Conservation (phyloP, 2,113 vertebrate genomes). For the Thomomys bottae region DNA sequence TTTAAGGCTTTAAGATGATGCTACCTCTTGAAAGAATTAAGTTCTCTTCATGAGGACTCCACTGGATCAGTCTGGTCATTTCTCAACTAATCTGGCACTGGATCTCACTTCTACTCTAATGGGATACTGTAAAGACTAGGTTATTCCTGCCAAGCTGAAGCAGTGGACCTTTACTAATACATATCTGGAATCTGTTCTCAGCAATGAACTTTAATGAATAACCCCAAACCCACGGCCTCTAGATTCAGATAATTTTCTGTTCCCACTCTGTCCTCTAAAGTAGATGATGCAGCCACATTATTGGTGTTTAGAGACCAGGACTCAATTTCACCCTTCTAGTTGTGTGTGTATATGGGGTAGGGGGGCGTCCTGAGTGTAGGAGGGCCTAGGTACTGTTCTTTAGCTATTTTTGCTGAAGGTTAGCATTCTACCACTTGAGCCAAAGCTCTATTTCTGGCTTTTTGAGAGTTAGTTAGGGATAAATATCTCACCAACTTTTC, state of each 20-base stretch:
- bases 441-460: no score
- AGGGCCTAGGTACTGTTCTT: no score
- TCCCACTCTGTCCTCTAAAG: neutral
- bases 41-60: accelerated
- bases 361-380: no score
- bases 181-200: neutral
- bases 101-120: neutral
- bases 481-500: no score
- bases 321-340: neutral
- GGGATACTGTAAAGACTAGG: neutral
- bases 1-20: neutral
- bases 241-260: neutral
- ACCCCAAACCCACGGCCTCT: neutral
- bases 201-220: neutral
- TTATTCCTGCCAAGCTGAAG: neutral
- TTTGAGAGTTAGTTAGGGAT: no score
- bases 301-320: neutral
- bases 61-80: neutral
- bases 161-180: neutral
- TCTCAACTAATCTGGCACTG: neutral
- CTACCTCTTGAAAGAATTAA: neutral
- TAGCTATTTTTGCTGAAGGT: no score
- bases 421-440: no score
- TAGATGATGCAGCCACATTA: neutral
- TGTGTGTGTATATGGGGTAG: no score